phyloP scores from a whole-genome alignment of 2,888 invertebrate species.

The Pachydiplax longipennis region DNA sequence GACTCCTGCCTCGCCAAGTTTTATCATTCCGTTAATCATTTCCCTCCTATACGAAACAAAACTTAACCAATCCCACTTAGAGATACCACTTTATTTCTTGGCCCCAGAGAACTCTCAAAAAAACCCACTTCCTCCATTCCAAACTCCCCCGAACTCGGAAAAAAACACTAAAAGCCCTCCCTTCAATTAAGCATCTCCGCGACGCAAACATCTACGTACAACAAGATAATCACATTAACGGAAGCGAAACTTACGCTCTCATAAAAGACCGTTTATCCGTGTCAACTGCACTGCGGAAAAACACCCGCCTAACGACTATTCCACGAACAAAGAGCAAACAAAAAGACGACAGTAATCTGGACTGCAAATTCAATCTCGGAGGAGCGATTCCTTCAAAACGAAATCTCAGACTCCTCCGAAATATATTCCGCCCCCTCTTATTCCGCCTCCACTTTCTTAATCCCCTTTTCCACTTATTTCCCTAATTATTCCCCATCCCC shows the following conservation, averaged over 20 bases:
- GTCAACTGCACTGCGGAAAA: neutral
- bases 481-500: slow-evolving; percentile 40
- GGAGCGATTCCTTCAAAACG: slow-evolving; percentile 6
- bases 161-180: neutral
- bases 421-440: neutral
- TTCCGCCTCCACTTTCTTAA: neutral
- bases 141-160: too few species aligned
- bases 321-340: neutral
- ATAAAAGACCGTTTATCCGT: neutral
- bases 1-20: too few species aligned
- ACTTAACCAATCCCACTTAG: too few species aligned
- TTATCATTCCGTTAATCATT: too few species aligned
- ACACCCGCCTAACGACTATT: neutral
- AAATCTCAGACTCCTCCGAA: slow-evolving; percentile 9
- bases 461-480: slow-evolving; percentile 43
- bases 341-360: neutral
- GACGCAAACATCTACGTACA: neutral
- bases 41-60: too few species aligned
- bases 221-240: neutral
- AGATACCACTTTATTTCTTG: too few species aligned
- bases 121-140: too few species aligned
- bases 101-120: too few species aligned
- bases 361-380: slow-evolving; percentile 11
- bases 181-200: neutral
- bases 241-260: neutral